A percentile compares a stretch with the other conserved stretches of the same genome.
These are phyloP conservation scores for Dicyrtoma fusca DNA, from an alignment of 2,888 invertebrate genomes.

Conservation along the genomic window DNA sequence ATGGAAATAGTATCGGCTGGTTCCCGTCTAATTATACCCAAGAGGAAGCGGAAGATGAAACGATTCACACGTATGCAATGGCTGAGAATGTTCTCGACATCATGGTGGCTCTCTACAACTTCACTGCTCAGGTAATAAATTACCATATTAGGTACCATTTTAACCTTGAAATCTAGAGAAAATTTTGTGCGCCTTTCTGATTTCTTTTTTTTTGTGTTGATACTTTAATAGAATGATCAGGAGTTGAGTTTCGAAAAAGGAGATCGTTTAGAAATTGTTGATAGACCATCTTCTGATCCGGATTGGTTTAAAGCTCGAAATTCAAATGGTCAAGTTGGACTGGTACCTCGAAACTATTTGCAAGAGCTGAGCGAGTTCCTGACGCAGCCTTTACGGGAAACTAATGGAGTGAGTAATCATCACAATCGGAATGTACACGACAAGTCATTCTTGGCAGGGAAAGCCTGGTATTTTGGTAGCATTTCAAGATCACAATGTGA, in stretches of 20 bases:
- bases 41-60: slow-evolving; percentile 74
- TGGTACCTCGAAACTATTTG: slow-evolving; percentile 93
- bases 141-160: too few species aligned
- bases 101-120: slow-evolving; percentile 92
- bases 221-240: slow-evolving; percentile 81
- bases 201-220: slow-evolving; percentile 1
- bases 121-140: slow-evolving; percentile 64
- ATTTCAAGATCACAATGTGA: slow-evolving; percentile 97
- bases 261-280: slow-evolving; percentile 92
- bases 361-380: slow-evolving; percentile 86
- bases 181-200: neutral
- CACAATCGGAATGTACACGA: slow-evolving; percentile 60
- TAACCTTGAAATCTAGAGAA: too few species aligned
- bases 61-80: slow-evolving; percentile 90
- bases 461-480: slow-evolving; percentile 97
- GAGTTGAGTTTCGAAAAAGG: slow-evolving; percentile 97
- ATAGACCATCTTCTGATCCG: slow-evolving; percentile 94
- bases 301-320: slow-evolving; percentile 99
- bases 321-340: slow-evolving; percentile 74
- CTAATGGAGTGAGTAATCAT: slow-evolving; percentile 53
- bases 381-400: slow-evolving; percentile 74
- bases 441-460: slow-evolving; percentile 73
- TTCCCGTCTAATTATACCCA: slow-evolving; percentile 99
- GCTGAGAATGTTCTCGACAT: slow-evolving; percentile 94
- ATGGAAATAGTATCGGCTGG: slow-evolving; percentile 70